Percentiles rank a stretch among this genome's conserved stretches.
Evolutionary conservation across 1,140 invertebrate genomes (phyloP).

Genomic region (Mya arenaria): DNA sequence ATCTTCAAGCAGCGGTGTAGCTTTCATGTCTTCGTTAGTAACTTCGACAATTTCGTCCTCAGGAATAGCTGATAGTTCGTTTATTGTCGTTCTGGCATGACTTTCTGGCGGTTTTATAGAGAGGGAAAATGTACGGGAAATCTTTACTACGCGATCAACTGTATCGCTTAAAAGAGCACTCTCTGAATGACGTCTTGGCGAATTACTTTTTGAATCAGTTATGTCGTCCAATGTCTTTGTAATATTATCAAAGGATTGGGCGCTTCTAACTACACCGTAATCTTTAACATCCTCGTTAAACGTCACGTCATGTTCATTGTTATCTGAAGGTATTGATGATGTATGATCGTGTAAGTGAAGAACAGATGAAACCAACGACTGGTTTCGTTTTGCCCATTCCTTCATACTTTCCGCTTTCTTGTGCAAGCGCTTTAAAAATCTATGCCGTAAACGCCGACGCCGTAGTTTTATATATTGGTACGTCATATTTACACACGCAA

Average conservation of each 20-base stretch:
- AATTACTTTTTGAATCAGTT: neutral
- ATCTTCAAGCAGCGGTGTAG: too few relatives aligned
- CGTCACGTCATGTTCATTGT: too few relatives aligned
- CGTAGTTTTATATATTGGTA: conserved; percentile 48
- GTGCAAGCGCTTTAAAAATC: conserved; percentile 16
- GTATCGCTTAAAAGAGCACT: too few relatives aligned
- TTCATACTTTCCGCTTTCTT: conserved; percentile 2
- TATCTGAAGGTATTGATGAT: too few relatives aligned
- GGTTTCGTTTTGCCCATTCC: conserved; percentile 41
- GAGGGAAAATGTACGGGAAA: too few relatives aligned
- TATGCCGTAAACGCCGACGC: conserved; percentile 6
- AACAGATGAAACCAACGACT: conserved; percentile 22
- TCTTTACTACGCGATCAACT: too few relatives aligned
- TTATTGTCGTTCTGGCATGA: too few relatives aligned
- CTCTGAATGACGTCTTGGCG: too few relatives aligned
- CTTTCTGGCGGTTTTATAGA: too few relatives aligned
- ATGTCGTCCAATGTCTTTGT: neutral
- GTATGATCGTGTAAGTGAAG: too few relatives aligned
- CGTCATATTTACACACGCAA: conserved; percentile 57
- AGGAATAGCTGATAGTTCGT: conserved; percentile 18
- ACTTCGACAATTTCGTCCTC: conserved; percentile 22
- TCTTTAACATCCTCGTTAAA: neutral
- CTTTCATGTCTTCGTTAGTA: conserved; percentile 5
- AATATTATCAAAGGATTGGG: neutral
- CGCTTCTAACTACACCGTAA: neutral